Evolutionary conservation across 2,797 vertebrate species (phyloP), one percentile per base, ranked within the genome.

Genomic region (Ctenosaura bakeri): DNA sequence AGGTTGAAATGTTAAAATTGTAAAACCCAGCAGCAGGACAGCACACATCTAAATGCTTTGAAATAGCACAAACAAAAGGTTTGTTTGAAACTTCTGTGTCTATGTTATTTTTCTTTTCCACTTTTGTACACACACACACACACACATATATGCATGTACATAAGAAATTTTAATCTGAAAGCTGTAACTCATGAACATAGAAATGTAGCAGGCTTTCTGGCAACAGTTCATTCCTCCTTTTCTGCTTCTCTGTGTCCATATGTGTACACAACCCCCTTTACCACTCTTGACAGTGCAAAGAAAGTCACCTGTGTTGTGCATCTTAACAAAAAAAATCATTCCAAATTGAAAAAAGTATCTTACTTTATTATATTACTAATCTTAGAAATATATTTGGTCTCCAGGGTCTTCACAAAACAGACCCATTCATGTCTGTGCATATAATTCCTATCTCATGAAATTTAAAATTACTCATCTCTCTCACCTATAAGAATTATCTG

Each of bases 61-160:
- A 82, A 85, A 85, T 1, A 80, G 22, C 32, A 3, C 2, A 88
- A 88, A 88, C 88, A 89, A n/a, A 29, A 59, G 16, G 52, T 35
- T 79, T 89, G 85, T 62, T 50, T 79, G 42, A 77, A 76, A 78
- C 26, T 35, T 83, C 50, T 50, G 7, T 38, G 14, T 38, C 56
- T 83, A 46, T 82, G 35, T 69, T 69, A 13, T 52, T 6, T 22
- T 52, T 56, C 64, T 71, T 54, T 79, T 29, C 14, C 26, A 35
- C 24, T 80, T 20, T n/a, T 32, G 6, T 20, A 54, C 6, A 64
- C 5, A 6, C 29, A 69, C 20, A 14, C 26, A 22, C 13, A 85
- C 4, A 42, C 22, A 24, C 13, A 82, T n/a, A 18, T 5, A 32
- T 20, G 22, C n/a, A 76, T 38, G 35, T 1, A 78, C 20, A 10